phyloP scores from a whole-genome alignment of 2,888 invertebrate species.

The Lycaena phlaeas region DNA sequence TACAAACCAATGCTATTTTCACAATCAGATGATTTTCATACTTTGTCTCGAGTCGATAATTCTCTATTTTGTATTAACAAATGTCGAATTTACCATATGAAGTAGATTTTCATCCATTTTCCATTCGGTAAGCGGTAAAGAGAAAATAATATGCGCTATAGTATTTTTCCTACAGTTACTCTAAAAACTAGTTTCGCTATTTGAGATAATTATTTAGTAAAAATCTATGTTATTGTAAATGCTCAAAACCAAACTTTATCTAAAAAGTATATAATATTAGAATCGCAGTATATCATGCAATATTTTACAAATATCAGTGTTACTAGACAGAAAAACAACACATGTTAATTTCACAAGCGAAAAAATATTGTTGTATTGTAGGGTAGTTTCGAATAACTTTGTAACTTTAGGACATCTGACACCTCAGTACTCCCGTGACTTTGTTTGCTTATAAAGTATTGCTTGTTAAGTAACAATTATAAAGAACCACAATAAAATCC shows the following conservation, averaged over 20 bases:
- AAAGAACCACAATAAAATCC: too few relatives aligned
- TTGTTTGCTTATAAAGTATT: too few relatives aligned
- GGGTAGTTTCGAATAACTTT: too few relatives aligned
- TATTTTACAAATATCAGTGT: not conserved
- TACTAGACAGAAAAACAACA: too few relatives aligned
- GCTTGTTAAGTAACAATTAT: too few relatives aligned
- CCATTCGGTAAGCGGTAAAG: constrained; percentile 67
- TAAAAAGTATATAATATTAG: not conserved
- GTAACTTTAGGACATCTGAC: too few relatives aligned
- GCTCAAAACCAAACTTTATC: not conserved
- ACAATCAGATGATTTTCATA: constrained; percentile 98
- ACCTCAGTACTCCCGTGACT: too few relatives aligned
- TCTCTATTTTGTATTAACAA: constrained; percentile 78
- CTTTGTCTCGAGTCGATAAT: constrained; percentile 96
- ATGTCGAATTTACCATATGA: constrained; percentile 34
- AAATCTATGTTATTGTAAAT: not conserved
- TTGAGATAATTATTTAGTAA: not conserved
- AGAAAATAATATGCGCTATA: constrained; percentile 65
- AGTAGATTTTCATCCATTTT: constrained; percentile 39
- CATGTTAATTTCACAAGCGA: too few relatives aligned
- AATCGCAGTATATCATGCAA: not conserved
- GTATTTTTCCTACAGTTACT: constrained; percentile 25
- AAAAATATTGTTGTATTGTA: too few relatives aligned
- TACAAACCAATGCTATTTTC: constrained; percentile 95
- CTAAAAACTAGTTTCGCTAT: not conserved